These are phyloP conservation scores for Phataginus tetradactyla DNA, from an alignment of 2,797 vertebrate species.

Conservation along the genomic window DNA sequence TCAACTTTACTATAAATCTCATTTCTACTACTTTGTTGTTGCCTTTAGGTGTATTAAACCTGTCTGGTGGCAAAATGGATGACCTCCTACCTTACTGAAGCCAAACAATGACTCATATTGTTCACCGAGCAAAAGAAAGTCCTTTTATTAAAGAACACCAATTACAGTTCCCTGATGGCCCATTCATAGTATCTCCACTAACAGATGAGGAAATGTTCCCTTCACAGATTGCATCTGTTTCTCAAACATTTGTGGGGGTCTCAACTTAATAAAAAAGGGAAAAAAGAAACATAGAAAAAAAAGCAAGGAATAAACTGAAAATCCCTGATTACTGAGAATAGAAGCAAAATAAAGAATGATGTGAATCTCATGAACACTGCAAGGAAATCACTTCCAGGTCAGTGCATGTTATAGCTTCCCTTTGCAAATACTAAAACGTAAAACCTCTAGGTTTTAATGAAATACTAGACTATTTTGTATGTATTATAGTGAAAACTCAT, in stretches of 20 bases:
- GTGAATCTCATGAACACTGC: background rate
- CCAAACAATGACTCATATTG: constrained; percentile 47
- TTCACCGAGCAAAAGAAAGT: constrained; percentile 39
- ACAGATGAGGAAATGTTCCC: background rate
- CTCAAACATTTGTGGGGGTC: background rate
- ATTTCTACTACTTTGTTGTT: constrained; percentile 80
- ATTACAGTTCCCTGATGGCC: background rate
- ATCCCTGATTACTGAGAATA: background rate
- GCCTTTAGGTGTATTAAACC: constrained; percentile 82
- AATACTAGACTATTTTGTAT: background rate
- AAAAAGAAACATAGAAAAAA: background rate
- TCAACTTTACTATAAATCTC: constrained; percentile 78
- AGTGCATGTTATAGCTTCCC: background rate
- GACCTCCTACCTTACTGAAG: constrained; percentile 70
- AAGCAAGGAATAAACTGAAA: background rate
- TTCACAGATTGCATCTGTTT: background rate
- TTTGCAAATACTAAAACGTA: constrained; percentile 12
- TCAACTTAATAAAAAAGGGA: background rate
- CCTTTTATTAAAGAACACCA: constrained; percentile 57
- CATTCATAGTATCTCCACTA: background rate
- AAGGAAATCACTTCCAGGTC: background rate
- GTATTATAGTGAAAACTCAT: background rate
- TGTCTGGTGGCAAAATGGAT: constrained; percentile 80
- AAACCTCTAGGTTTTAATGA: background rate
- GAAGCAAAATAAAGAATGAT: background rate